phyloP scores from a whole-genome alignment of 35 echinoderm and acorn worm species.

The Ptychodera flava region DNA sequence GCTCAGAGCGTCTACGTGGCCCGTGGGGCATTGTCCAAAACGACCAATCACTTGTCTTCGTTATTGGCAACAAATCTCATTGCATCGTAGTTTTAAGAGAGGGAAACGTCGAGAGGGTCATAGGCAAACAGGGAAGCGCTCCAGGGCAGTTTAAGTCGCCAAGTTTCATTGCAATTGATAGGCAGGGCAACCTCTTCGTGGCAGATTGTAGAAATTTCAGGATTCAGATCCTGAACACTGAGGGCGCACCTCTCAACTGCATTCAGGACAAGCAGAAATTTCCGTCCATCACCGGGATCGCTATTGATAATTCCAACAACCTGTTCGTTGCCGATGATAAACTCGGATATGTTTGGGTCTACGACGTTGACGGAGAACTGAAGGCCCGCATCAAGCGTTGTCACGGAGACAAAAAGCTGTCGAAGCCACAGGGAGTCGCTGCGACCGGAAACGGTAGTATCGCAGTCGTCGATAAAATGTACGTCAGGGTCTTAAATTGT shows the following conservation, averaged over 20 bases:
- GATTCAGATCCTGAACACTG: neutral
- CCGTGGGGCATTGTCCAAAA: neutral
- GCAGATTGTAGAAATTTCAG: neutral
- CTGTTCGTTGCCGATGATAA: neutral
- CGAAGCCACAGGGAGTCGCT: neutral
- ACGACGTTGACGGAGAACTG: neutral
- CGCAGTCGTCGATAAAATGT: neutral
- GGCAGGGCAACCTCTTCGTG: neutral
- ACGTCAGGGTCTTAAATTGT: neutral
- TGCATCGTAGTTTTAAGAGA: neutral
- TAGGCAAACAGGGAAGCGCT: neutral
- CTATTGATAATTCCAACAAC: neutral
- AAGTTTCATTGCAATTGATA: neutral
- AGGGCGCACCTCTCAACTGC: neutral
- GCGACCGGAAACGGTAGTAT: neutral
- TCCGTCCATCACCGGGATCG: neutral
- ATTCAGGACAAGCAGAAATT: neutral
- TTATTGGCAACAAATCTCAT: neutral
- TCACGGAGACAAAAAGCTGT: neutral
- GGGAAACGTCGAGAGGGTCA: neutral
- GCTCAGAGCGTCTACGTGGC: neutral
- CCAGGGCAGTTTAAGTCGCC: neutral
- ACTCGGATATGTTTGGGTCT: neutral
- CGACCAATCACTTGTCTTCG: neutral
- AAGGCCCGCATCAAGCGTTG: neutral